Conservation (phyloP, 2,888 invertebrate species). For the Lamproptera curius region DNA sequence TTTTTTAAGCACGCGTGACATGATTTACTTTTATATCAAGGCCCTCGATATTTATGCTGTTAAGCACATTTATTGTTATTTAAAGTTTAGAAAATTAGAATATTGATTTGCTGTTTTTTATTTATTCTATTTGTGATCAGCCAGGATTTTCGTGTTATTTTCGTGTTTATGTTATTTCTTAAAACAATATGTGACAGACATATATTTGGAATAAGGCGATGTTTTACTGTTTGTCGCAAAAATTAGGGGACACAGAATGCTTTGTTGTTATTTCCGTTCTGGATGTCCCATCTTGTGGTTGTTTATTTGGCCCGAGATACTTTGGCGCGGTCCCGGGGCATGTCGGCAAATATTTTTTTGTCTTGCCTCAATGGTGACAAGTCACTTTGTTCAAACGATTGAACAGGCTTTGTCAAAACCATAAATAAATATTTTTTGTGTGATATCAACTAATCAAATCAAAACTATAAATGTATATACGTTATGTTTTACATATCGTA, state of each 20-base stretch:
- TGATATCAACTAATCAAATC: too few species aligned
- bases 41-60: slow-evolving; percentile 1
- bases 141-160: not conserved
- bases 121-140: not conserved
- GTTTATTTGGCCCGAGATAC: not conserved
- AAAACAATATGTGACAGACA: not conserved
- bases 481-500: too few species aligned
- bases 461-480: too few species aligned
- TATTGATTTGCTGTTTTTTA: slow-evolving; percentile 6
- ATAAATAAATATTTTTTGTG: too few species aligned
- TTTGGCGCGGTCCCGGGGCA: too few species aligned
- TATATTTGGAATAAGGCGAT: not conserved
- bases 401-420: too few species aligned
- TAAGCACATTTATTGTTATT: not conserved
- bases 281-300: not conserved
- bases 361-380: too few species aligned
- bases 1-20: slow-evolving; percentile 1
- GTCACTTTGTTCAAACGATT: too few species aligned
- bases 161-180: too few species aligned
- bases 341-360: too few species aligned
- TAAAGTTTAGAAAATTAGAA: slow-evolving; percentile 3
- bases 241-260: not conserved
- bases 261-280: not conserved
- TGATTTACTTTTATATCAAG: slow-evolving; percentile 6
- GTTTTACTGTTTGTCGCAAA: not conserved